Conservation (phyloP, 2,888 invertebrate species). For the Sinotaia quadrata region DNA sequence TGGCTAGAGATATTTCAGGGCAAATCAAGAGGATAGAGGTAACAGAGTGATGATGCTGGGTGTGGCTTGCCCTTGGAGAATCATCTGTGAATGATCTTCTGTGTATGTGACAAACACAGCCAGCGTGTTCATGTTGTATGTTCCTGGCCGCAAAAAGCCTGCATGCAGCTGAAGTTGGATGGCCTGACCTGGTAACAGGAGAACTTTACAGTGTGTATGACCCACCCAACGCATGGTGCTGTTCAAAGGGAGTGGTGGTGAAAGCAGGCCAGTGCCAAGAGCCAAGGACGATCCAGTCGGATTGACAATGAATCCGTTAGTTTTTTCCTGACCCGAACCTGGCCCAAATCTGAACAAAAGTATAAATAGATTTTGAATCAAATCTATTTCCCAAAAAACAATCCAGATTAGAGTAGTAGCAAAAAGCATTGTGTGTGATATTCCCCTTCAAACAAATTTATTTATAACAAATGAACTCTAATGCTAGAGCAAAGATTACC, state of each 20-base stretch:
- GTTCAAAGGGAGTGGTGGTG: constrained; percentile 25
- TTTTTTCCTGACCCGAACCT: constrained; percentile 12
- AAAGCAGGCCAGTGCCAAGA: constrained; percentile 3
- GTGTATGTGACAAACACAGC: constrained; percentile 63
- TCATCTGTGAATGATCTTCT: constrained; percentile 60
- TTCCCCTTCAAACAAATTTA: too few species aligned
- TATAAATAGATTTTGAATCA: not conserved
- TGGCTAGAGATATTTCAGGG: too few species aligned
- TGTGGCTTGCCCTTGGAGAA: constrained; percentile 60
- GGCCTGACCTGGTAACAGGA: constrained; percentile 53
- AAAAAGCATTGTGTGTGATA: too few species aligned
- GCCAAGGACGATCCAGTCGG: constrained; percentile 4
- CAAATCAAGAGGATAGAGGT: not conserved
- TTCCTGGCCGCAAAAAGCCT: constrained; percentile 66
- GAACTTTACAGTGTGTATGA: constrained; percentile 60
- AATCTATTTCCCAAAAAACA: too few species aligned
- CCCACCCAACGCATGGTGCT: constrained; percentile 66
- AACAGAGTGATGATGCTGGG: constrained; percentile 50
- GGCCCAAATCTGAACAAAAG: constrained; percentile 20
- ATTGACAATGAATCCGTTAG: not conserved
- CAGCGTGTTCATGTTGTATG: constrained; percentile 67
- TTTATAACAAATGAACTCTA: too few species aligned
- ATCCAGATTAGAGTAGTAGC: too few species aligned
- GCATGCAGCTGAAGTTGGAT: constrained; percentile 58
- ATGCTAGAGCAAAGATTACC: too few species aligned